Percentiles rank a stretch among this genome's conserved stretches.
Evolutionary conservation across 2,797 vertebrate species (phyloP).

Genomic region (Takifugu rubripes): DNA sequence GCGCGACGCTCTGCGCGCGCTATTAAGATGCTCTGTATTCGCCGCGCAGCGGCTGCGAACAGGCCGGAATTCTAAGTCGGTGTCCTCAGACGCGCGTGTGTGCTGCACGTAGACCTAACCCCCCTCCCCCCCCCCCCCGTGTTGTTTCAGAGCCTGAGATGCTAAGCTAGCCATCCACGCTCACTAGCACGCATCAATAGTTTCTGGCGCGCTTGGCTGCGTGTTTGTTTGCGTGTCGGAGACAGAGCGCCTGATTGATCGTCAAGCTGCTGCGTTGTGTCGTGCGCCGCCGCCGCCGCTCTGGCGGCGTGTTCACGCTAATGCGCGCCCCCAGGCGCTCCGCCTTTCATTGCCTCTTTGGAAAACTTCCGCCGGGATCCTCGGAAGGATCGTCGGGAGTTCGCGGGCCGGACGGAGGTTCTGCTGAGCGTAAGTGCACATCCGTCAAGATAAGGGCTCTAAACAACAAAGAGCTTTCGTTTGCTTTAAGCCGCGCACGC

Average conservation of each 20-base stretch:
- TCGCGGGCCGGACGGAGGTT: no score
- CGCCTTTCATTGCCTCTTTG: slow-evolving; percentile 83
- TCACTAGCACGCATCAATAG: not conserved
- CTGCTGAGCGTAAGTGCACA: no score
- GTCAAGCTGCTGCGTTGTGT: slow-evolving; percentile 73
- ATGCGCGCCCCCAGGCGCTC: slow-evolving; percentile 77
- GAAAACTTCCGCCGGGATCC: slow-evolving; percentile 82
- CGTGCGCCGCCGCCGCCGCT: slow-evolving; percentile 64
- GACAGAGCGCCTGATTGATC: slow-evolving; percentile 74
- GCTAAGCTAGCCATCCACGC: no score
- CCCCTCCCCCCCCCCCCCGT: slow-evolving; percentile 7
- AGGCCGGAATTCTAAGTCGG: slow-evolving; percentile 66
- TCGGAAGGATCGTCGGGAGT: slow-evolving; percentile 59
- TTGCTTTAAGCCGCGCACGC: not conserved
- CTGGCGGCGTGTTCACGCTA: slow-evolving; percentile 76
- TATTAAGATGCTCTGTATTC: slow-evolving; percentile 66
- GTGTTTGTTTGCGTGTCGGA: slow-evolving; percentile 74
- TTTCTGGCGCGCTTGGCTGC: slow-evolving; percentile 65
- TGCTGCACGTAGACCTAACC: slow-evolving; percentile 22
- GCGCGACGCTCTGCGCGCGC: slow-evolving; percentile 56
- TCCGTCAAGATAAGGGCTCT: slow-evolving; percentile 46
- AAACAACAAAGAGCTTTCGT: slow-evolving; percentile 50
- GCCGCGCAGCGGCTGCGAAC: slow-evolving; percentile 53
- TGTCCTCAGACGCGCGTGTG: slow-evolving; percentile 51
- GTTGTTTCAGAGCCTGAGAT: no score